phyloP scores from a whole-genome alignment of 2,113 vertebrate species.

The Tetraodon nigroviridis region DNA sequence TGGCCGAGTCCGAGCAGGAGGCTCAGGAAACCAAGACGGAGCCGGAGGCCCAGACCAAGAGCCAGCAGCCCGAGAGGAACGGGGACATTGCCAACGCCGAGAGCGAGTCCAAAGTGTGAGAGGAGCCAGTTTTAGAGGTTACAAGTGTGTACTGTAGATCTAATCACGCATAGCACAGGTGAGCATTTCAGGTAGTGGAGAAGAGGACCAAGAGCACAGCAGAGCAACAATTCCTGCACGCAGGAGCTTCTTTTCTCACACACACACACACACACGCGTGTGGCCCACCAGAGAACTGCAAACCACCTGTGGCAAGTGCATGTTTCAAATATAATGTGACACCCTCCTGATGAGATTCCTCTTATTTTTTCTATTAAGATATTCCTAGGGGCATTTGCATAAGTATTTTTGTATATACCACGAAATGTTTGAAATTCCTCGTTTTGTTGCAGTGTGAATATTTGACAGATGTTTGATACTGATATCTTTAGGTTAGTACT shows the following conservation, averaged over 20 bases:
- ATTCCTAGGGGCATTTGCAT: conserved; percentile 74
- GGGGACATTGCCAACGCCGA: conserved; percentile 91
- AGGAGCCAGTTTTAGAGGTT: conserved; percentile 15
- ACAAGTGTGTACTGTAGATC: conserved; percentile 6
- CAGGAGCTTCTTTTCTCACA: conserved; percentile 34
- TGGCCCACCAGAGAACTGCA: conserved; percentile 49
- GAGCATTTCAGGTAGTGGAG: conserved; percentile 23
- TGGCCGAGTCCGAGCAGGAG: conserved; percentile 79
- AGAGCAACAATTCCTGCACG: conserved; percentile 52
- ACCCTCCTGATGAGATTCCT: conserved; percentile 69
- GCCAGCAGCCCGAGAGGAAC: conserved; percentile 77
- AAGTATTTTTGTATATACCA: conserved; percentile 79
- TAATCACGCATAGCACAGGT: conserved; percentile 31
- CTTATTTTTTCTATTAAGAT: conserved; percentile 76
- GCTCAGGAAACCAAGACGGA: conserved; percentile 67
- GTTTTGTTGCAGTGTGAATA: conserved; percentile 70
- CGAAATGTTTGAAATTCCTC: conserved; percentile 59
- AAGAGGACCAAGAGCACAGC: conserved; percentile 47
- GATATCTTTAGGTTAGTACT: conserved; percentile 69
- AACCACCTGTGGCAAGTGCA: conserved; percentile 59
- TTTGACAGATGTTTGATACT: conserved; percentile 75
- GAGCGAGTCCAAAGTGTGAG: conserved; percentile 87
- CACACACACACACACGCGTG: conserved; percentile 36
- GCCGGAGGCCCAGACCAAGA: conserved; percentile 66
- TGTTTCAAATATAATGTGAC: conserved; percentile 62